Evolutionary conservation across 2,888 invertebrate genomes (phyloP).

Genomic region (Pollenia griseotomentosa): DNA sequence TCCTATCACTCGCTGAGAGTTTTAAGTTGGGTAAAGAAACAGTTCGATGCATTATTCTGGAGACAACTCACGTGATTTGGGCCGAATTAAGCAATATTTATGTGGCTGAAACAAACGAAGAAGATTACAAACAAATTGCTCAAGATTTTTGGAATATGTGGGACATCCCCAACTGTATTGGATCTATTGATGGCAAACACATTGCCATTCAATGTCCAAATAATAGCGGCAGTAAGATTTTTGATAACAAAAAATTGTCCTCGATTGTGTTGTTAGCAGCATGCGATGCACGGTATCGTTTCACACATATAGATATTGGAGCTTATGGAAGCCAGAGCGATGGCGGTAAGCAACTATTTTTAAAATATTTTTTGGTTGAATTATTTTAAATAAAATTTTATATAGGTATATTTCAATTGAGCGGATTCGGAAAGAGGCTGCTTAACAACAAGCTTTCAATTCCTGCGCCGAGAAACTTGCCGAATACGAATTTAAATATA

Average conservation of each 20-base stretch:
- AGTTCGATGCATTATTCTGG: too few relatives aligned
- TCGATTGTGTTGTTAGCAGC: constrained; percentile 45
- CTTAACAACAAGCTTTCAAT: constrained; percentile 39
- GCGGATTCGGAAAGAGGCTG: constrained; percentile 54
- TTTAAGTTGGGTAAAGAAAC: too few relatives aligned
- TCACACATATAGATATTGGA: constrained; percentile 64
- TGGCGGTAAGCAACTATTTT: constrained; percentile 42
- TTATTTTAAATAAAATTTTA: constrained; percentile 1
- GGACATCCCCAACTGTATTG: too few relatives aligned
- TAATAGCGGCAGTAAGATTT: constrained; percentile 47
- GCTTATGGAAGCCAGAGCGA: constrained; percentile 65
- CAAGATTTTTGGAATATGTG: too few relatives aligned
- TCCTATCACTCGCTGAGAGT: too few relatives aligned
- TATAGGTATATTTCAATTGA: constrained; percentile 20
- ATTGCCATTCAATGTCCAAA: constrained; percentile 58
- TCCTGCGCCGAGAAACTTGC: constrained; percentile 29
- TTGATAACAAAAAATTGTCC: constrained; percentile 3
- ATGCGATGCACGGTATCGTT: constrained; percentile 65
- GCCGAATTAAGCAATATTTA: too few relatives aligned
- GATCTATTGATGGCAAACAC: constrained; percentile 36
- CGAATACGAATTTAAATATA: constrained; percentile 30
- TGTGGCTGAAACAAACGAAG: too few relatives aligned
- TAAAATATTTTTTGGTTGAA: too few relatives aligned
- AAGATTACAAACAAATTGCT: too few relatives aligned
- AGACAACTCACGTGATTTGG: too few relatives aligned